A percentile compares a stretch with the other conserved stretches of the same genome.
Evolutionary conservation across 1,140 invertebrate species (phyloP).

Genomic region (Zaprionus nigranus): DNA sequence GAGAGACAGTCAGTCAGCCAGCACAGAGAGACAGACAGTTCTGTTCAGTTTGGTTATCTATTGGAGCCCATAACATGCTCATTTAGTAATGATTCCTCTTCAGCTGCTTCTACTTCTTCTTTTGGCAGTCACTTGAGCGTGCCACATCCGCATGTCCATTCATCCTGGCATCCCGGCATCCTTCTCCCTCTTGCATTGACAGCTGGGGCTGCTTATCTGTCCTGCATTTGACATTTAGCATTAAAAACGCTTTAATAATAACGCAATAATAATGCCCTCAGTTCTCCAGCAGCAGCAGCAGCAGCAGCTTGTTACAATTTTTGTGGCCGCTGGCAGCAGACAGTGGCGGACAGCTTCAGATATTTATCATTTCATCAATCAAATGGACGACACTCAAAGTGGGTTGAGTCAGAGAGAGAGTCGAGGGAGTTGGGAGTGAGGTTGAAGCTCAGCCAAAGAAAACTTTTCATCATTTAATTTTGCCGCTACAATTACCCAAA

Average conservation of each 20-base stretch:
- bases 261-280: constrained; percentile 76
- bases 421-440: background rate
- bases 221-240: constrained; percentile 83
- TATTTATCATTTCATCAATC: constrained; percentile 83
- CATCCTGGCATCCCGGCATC: constrained; percentile 37
- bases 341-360: constrained; percentile 43
- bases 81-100: constrained; percentile 75
- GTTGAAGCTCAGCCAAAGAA: constrained; percentile 31
- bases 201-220: constrained; percentile 82
- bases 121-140: constrained; percentile 47
- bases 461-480: constrained; percentile 79
- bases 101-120: constrained; percentile 7
- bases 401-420: constrained; percentile 6
- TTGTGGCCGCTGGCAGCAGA: constrained; percentile 34
- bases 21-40: constrained; percentile 10
- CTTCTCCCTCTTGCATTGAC: constrained; percentile 57
- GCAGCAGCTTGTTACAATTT: constrained; percentile 52
- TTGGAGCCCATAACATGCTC: constrained; percentile 67
- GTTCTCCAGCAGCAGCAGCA: too few species aligned
- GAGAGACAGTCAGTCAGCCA: constrained; percentile 4
- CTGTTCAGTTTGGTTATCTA: constrained; percentile 25
- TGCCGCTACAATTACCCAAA: constrained; percentile 74
- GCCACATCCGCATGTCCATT: constrained; percentile 16
- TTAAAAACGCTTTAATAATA: constrained; percentile 83
- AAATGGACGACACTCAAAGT: constrained; percentile 42